Conservation (phyloP, 2,113 vertebrate species). For the Ranitomeya imitator region DNA sequence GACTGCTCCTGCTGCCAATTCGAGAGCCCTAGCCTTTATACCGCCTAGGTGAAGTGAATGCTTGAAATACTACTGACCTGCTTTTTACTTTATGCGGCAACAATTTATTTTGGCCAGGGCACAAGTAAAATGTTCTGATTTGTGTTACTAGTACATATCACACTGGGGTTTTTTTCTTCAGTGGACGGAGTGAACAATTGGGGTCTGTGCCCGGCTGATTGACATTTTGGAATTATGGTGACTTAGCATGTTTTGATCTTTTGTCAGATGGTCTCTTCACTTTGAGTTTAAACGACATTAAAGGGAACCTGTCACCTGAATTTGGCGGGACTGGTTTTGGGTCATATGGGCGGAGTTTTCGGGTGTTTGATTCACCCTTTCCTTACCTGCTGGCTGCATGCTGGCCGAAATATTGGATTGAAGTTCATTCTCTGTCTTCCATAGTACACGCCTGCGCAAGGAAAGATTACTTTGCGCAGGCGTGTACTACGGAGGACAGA, state of each 20-base stretch:
- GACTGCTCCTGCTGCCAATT: too few species aligned
- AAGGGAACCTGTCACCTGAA: too few species aligned
- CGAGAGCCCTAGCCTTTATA: not conserved
- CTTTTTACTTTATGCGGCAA: not conserved
- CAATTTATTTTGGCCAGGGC: not conserved
- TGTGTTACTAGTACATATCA: not conserved
- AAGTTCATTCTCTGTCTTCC: too few species aligned
- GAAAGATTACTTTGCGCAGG: too few species aligned
- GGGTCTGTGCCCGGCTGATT: not conserved
- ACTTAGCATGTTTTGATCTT: constrained; percentile 27
- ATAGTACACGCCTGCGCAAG: too few species aligned
- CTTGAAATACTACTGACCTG: not conserved
- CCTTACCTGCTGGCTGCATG: too few species aligned
- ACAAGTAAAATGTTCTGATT: not conserved
- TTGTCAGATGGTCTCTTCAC: constrained; percentile 39
- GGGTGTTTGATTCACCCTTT: too few species aligned
- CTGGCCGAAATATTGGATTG: too few species aligned
- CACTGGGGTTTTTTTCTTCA: not conserved
- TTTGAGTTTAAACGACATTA: constrained; percentile 30
- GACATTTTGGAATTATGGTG: constrained; percentile 24
- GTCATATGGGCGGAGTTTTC: too few species aligned
- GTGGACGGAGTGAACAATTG: not conserved
- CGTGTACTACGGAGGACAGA: too few species aligned
- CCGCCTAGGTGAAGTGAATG: not conserved
- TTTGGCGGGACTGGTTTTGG: too few species aligned